Evolutionary conservation across 1,140 invertebrate genomes (phyloP).

Genomic region (Euura saliciscinereae): DNA sequence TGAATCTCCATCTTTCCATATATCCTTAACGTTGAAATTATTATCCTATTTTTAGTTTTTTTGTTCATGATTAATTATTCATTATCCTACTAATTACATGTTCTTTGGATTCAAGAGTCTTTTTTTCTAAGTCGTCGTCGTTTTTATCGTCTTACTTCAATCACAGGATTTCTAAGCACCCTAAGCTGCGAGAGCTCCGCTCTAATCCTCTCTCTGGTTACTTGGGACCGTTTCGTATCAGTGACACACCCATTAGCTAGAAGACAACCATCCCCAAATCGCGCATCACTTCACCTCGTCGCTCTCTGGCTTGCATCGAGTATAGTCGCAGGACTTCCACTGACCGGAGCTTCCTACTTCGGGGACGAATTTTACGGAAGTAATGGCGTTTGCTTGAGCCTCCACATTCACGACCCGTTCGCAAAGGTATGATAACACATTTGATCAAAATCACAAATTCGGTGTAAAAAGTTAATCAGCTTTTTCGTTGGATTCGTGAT

Average conservation of each 20-base stretch:
- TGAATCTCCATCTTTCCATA: constrained; percentile 14
- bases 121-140: too few species aligned
- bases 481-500: too few species aligned
- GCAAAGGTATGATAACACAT: constrained; percentile 47
- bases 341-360: constrained; percentile 56
- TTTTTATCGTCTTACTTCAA: neutral
- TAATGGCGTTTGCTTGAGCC: constrained; percentile 68
- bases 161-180: constrained; percentile 69
- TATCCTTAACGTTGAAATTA: neutral
- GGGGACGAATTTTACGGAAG: constrained; percentile 65
- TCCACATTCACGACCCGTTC: constrained; percentile 69
- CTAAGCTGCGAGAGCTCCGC: constrained; percentile 72
- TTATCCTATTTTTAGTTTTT: too few species aligned
- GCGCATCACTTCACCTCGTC: constrained; percentile 52
- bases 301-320: constrained; percentile 63
- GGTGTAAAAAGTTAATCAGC: too few species aligned
- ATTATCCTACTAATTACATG: too few species aligned
- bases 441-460: too few species aligned
- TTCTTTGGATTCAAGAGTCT: too few species aligned
- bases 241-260: constrained; percentile 65
- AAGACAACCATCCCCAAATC: constrained; percentile 43
- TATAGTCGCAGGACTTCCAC: constrained; percentile 62
- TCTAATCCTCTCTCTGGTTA: constrained; percentile 68
- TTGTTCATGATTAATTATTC: too few species aligned
- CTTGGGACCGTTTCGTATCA: constrained; percentile 67